Evolutionary conservation across 2,113 vertebrate genomes (phyloP), one percentile per base, ranked within the genome.

Genomic region (Anser cygnoides): DNA sequence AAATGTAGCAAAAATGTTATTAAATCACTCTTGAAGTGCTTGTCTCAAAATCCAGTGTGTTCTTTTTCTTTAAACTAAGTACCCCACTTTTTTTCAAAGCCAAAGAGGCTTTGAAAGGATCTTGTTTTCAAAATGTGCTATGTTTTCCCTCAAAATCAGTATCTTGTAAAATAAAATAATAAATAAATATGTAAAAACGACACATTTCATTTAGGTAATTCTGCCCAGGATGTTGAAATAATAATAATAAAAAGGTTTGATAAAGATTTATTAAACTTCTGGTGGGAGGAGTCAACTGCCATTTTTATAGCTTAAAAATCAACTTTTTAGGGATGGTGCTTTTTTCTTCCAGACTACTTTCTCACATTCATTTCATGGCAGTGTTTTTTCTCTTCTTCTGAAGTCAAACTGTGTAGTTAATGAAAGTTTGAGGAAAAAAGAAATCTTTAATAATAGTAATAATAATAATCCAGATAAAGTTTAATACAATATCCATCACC

Each of bases 1-100:
- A 91, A 88, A 66, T 67, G 33, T 16, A 91, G 49, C 75, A 78
- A 90, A 94, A 82, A 89, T 81, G 78, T 50, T 87, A 65, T 78
- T 63, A 92, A 89, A 70, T 67, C 33, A 31, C 29, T 72, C 90
- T 71, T 52, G 20, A 91, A 78, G 86, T 75, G 4, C 55, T 63
- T 72, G 25, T 49, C 46, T 72, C 46, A 90, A 72, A 89, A 35
- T 5, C 11, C 43, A 65, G 25, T 35, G 67, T 92, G 92, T 94
- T 87, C 13, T 62, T 77, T 80, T 86, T 46, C 37, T 73, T 89
- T 87, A 78, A 39, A 31, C 8, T 61, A 59, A 76, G 52, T 77
- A 65, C 3, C 9, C 22, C 80, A 13, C 43, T 72, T 67, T 39
- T 39, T 39, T 39, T 39, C 39, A 39, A 39, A 39, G 39, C 39